Base-by-base conservation (phyloP, 2,888 invertebrate species). In the Scelioninae gen. 1 region DNA sequence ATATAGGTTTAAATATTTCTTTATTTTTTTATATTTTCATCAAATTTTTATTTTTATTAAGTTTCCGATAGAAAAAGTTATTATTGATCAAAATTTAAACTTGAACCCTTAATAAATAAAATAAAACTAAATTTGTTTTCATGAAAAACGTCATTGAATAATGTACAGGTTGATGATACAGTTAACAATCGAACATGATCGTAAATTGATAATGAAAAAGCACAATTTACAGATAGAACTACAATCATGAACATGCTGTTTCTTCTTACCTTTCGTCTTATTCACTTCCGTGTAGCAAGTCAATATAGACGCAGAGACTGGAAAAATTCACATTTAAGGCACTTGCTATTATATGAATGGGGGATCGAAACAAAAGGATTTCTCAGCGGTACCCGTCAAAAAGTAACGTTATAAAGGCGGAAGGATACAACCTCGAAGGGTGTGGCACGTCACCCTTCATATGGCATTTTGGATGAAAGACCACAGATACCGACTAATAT, bases 351-450 rank as follows among this genome's bases (percentile, higher is more conserved):
- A 23, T 84, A 84, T 87, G 88, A 89, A 86, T 88, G 86, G 85
- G 85, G 74, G 86, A 69, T 60, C 72, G 87, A 88, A 88, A 88
- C 87, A 89, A 89, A 90, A 90, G 87, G 85, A 85, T 49, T 83
- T 87, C 86, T 77, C 81, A 86, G 81, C 82, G 75, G 78, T 75
- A 40, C 75, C 79, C 86, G 89, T 89, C 88, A 88, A 87, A 88
- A 88, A 87, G 85, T 87, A 88, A 89, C 88, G 86, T 85, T 82
- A 82, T 84, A 85, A 84, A 87, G 90, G 84, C 88, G 90, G 89
- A 89, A 89, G 88, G 89, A 90, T 88, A 87, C 88, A 88, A 86
- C 87, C 85, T 83, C 68, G 83, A 86, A 88, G 90, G 90, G 90
- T 91, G 90, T 90, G 90, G 89, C 88, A 86, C 75, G 85, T 85